phyloP scores from a whole-genome alignment of 2,888 invertebrate genomes.

The Drosophila merina region DNA sequence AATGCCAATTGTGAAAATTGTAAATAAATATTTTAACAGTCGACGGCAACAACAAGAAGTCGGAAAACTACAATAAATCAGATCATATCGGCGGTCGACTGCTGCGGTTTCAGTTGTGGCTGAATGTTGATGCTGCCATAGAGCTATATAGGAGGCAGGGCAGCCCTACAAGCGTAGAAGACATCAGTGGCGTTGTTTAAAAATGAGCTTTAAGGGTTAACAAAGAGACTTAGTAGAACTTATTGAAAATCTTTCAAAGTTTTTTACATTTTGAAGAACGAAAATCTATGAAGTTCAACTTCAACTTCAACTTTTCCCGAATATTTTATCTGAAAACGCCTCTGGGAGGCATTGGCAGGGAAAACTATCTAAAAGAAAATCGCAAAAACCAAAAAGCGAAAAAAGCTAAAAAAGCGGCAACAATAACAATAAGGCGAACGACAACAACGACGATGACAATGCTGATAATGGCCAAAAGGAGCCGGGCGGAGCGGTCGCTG shows the following conservation, averaged over 20 bases:
- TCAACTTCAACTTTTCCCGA: not conserved
- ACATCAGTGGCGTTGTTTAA: not conserved
- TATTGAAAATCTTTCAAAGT: not conserved
- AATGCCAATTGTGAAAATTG: constrained; percentile 81
- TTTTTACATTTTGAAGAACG: not conserved
- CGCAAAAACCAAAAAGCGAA: constrained; percentile 31
- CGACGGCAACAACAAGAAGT: constrained; percentile 59
- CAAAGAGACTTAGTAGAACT: not conserved
- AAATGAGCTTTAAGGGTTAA: not conserved
- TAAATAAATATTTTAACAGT: constrained; percentile 81
- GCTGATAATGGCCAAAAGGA: constrained; percentile 48
- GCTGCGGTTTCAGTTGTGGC: constrained; percentile 39
- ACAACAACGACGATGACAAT: constrained; percentile 60
- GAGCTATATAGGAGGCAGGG: constrained; percentile 11
- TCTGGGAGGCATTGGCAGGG: constrained; percentile 8
- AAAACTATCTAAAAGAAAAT: constrained; percentile 49
- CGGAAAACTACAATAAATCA: constrained; percentile 72
- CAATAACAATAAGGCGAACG: constrained; percentile 37
- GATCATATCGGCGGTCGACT: constrained; percentile 70
- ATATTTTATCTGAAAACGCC: not conserved
- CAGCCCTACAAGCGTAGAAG: constrained; percentile 72
- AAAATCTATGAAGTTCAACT: not conserved
- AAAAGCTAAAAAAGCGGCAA: constrained; percentile 14
- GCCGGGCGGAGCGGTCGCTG: constrained; percentile 5
- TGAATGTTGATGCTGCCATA: constrained; percentile 9